These are phyloP conservation scores for Lypha dubia DNA, from an alignment of 2,888 invertebrate species.

Conservation along the genomic window DNA sequence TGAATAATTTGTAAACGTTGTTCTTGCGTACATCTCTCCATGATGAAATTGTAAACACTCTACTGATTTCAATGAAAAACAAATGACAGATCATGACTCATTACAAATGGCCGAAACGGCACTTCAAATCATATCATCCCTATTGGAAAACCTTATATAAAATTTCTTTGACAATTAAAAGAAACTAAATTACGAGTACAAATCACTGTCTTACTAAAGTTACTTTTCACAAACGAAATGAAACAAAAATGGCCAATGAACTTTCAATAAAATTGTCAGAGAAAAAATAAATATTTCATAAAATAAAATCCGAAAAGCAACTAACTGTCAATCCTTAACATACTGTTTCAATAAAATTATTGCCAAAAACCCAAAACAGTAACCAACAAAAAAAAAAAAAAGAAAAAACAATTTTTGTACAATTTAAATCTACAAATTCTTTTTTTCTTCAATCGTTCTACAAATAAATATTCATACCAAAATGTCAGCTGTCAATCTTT, in stretches of 20 bases:
- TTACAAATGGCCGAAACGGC: no score
- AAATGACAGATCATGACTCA: no score
- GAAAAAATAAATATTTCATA: conserved; percentile 13
- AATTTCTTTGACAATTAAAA: conserved; percentile 26
- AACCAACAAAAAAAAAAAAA: no score
- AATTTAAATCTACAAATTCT: conserved; percentile 23
- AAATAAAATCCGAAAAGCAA: conserved; percentile 33
- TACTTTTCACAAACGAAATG: no score
- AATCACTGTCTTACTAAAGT: background rate
- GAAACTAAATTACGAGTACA: background rate
- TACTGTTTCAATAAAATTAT: conserved; percentile 57
- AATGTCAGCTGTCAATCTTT: conserved; percentile 73
- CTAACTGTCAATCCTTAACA: conserved; percentile 64
- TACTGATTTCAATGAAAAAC: no score
- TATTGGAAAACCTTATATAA: no score
- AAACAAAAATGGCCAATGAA: conserved; percentile 40
- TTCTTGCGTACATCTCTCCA: no score
- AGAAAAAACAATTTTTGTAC: background rate
- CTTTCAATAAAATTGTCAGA: conserved; percentile 3
- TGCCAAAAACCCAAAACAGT: conserved; percentile 10
- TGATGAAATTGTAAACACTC: no score
- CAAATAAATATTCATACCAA: conserved; percentile 72
- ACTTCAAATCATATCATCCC: no score
- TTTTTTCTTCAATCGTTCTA: conserved; percentile 37
- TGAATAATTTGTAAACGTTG: no score